Base-by-base conservation (phyloP, 2,888 invertebrate genomes). In the Tanypteryx hageni region DNA sequence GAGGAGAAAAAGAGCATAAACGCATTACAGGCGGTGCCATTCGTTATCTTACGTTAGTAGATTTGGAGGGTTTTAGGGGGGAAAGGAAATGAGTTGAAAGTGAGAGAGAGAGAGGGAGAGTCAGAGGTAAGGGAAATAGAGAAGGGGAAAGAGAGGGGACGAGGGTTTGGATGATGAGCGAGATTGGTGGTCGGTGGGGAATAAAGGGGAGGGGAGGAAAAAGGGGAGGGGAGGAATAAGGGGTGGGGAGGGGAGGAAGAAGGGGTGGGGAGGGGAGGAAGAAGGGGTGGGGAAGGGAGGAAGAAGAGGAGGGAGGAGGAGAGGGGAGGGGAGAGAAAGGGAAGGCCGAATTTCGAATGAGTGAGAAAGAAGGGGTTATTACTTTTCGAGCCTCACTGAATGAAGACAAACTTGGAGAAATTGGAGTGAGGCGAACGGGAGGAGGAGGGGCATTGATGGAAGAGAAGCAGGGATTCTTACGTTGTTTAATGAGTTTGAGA, bases 401-500 rank as follows among this genome's bases (percentile, higher is more conserved):
- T 64, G 61, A 27, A 89, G 89, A 44, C 18, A 64, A 89, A 89
- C 64, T 89, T 89, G 56, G 83, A n/a, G 44, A 64, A 13, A 31
- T n/a, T 68, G 86, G 31, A 31, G 56, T 18, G 83, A n/a, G 56
- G 82, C 0, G 82, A 22, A 8, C n/a, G 59, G n/a, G 22, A 18
- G 59, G 22, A 27, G 59, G 64, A 68, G 44, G 89, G 83, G 83
- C 57, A 57, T 56, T 83, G 83, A 83, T 83, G 83, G 56, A 83
- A 83, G 83, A 18, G 57, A 56, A 56, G 56, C n/a, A 44, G 83
- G 44, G 82, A 56, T n/a, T 16, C 86, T 31, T 22, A 44, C 89
- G 64, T 64, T 64, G 89, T 89, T 89, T 89, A 89, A 89, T 64
- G 89, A 89, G 89, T 89, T 89, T 68, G 89, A 89, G 89, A 89